phyloP scores from a whole-genome alignment of 2,888 invertebrate genomes.

The Amorpha juglandis region DNA sequence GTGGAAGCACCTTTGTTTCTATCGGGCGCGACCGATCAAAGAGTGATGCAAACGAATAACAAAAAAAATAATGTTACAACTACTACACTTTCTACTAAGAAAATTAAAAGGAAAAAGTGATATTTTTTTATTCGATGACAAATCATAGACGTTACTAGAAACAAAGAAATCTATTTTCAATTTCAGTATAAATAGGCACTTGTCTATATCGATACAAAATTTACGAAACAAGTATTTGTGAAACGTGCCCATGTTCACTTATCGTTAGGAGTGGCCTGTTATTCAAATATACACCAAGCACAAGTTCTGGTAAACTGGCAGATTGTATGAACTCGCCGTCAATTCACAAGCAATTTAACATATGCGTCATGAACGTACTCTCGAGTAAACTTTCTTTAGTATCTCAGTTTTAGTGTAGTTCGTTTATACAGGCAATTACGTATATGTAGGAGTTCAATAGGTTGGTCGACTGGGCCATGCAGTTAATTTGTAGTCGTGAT shows the following conservation, averaged over 20 bases:
- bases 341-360: constrained; percentile 40
- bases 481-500: constrained; percentile 73
- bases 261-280: constrained; percentile 25
- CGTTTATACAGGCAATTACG: constrained; percentile 28
- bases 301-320: constrained; percentile 29
- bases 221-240: constrained; percentile 21
- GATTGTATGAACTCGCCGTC: constrained; percentile 29
- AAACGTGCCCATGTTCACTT: constrained; percentile 28
- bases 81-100: not conserved
- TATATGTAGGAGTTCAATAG: constrained; percentile 48
- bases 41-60: constrained; percentile 22
- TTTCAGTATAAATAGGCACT: constrained; percentile 4
- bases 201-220: constrained; percentile 10
- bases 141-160: not conserved
- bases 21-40: constrained; percentile 27
- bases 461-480: constrained; percentile 49
- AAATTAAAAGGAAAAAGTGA: not conserved
- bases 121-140: not conserved
- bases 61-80: constrained; percentile 9
- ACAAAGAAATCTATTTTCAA: constrained; percentile 10
- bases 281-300: constrained; percentile 24
- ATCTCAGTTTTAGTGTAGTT: constrained; percentile 20
- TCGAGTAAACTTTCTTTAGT: constrained; percentile 14
- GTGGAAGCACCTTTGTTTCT: constrained; percentile 73
- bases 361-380: constrained; percentile 32